Evolutionary conservation across 1,140 invertebrate species (phyloP).

Genomic region (Helicoverpa armigera): DNA sequence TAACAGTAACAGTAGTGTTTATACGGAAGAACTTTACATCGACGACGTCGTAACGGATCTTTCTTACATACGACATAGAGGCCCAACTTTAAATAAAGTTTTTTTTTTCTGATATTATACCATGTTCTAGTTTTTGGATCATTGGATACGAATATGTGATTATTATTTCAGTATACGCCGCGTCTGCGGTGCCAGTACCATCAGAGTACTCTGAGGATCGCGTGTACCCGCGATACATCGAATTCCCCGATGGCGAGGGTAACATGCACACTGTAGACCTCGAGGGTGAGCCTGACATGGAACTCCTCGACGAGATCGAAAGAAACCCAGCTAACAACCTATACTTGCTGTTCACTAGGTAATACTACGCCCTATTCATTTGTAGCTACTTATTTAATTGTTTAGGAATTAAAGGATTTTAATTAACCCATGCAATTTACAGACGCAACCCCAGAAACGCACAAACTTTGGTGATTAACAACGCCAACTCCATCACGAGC

Average conservation of each 20-base stretch:
- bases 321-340: constrained; percentile 68
- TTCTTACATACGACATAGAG: too few species aligned
- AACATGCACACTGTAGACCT: constrained; percentile 68
- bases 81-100: too few species aligned
- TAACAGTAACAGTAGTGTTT: too few species aligned
- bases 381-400: too few species aligned
- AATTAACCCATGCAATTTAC: constrained; percentile 25
- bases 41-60: too few species aligned
- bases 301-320: constrained; percentile 59
- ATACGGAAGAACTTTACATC: too few species aligned
- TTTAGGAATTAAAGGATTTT: too few species aligned
- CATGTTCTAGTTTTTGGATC: too few species aligned
- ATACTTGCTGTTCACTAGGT: constrained; percentile 76
- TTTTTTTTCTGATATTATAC: too few species aligned
- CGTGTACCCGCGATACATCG: constrained; percentile 62
- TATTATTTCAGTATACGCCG: constrained; percentile 53
- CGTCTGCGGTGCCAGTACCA: constrained; percentile 52
- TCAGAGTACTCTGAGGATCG: constrained; percentile 27
- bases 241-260: constrained; percentile 69
- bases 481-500: constrained; percentile 62
- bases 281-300: constrained; percentile 62
- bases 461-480: constrained; percentile 61
- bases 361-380: not conserved
- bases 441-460: constrained; percentile 61
- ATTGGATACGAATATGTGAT: not conserved